Evolutionary conservation across 2,797 vertebrate genomes (phyloP), one percentile per base, ranked within the genome.

Genomic region (Crypturellus tataupa): DNA sequence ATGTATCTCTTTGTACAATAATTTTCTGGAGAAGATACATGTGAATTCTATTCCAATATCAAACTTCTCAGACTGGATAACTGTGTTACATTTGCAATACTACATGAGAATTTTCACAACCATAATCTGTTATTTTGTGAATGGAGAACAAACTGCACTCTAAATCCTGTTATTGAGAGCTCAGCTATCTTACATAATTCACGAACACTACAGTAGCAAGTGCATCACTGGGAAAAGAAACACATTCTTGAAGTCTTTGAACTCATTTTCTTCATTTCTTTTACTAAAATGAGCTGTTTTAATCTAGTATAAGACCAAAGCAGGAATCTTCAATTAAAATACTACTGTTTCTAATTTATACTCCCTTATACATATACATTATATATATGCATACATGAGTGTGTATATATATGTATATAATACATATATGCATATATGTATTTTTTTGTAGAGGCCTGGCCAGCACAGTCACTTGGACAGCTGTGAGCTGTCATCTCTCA

Each of bases 71-170:
- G 15, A 44, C 46, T 16, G 29, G 64, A 39, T 44, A 72, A 68
- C n/a, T 90, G 51, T 85, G 39, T 95, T 94, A 80, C 13, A 55
- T 85, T 95, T 92, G 77, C 46, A 69, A 80, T 89, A 90, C 65
- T 27, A 53, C 53, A 39, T 69, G 6, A 67, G 47, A 72, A 79
- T 83, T 42, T 49, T 89, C 10, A 27, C 70, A 68, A 72, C 56
- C 56, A 24, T 85, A 88, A 84, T 76, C 37, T 92, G 73, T 88
- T 42, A 83, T 27, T 47, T 35, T 88, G 9, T 10, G 53, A 87
- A 70, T 76, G 10, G 20, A 8, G 56, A 93, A 59, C 51, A 79
- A 90, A 64, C 13, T 49, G 53, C 11, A 63, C 21, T 93, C 80
- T 44, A 90, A 79, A 71, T 71, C 68, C 7, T 75, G 33, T 80